Percentiles rank a stretch among this genome's conserved stretches.
These are phyloP conservation scores for Melospiza melodia DNA, from an alignment of 2,113 vertebrate species.

Conservation along the genomic window DNA sequence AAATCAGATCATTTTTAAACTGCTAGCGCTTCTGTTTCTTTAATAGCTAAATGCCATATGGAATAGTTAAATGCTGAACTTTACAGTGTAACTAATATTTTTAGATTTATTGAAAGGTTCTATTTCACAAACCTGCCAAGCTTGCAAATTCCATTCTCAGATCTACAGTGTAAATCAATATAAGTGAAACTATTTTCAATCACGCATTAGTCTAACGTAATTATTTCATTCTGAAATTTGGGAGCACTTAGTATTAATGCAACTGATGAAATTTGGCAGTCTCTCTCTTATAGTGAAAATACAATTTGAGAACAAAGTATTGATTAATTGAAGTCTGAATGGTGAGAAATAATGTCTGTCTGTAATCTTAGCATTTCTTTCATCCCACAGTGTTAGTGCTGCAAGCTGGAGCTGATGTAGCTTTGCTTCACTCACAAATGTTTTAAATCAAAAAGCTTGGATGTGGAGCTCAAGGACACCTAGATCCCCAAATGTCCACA, in stretches of 20 bases:
- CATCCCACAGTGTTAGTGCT: neutral
- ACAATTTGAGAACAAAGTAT: slow-evolving; percentile 27
- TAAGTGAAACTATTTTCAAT: slow-evolving; percentile 3
- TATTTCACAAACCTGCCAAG: neutral
- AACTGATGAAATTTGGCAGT: neutral
- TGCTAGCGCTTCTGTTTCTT: neutral
- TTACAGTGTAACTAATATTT: neutral
- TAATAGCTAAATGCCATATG: neutral
- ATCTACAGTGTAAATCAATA: slow-evolving; percentile 14
- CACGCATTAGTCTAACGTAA: neutral
- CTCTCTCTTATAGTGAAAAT: neutral
- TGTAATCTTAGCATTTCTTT: neutral
- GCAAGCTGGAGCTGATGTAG: neutral
- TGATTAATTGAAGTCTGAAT: neutral
- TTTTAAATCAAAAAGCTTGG: neutral
- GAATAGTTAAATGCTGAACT: neutral
- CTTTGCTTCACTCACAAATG: neutral
- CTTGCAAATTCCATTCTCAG: slow-evolving; percentile 4
- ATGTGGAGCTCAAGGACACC: neutral
- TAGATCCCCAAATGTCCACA: neutral
- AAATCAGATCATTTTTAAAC: neutral
- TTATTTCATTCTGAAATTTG: slow-evolving; percentile 42
- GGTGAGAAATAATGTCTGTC: neutral
- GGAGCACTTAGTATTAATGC: slow-evolving; percentile 24
- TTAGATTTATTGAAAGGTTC: slow-evolving; percentile 24